A percentile compares a stretch with the other conserved stretches of the same genome.
Conservation (phyloP, 2,113 vertebrate genomes). For the Prunella fulvescens region DNA sequence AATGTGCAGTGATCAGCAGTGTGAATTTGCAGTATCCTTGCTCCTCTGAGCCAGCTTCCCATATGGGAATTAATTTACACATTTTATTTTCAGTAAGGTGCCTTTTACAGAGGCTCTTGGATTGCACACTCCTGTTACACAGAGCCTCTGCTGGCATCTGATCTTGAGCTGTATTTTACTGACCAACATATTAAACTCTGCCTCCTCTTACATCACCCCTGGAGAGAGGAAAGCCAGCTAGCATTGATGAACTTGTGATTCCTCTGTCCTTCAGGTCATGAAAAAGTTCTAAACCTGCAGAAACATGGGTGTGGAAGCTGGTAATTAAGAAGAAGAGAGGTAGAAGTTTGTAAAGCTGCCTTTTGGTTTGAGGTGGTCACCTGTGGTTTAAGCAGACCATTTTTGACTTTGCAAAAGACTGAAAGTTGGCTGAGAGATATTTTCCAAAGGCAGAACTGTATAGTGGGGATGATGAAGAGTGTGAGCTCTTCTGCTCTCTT, state of each 20-base stretch:
- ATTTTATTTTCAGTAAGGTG: not conserved
- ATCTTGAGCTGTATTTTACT: not conserved
- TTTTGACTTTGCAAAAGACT: not conserved
- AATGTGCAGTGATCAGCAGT: not conserved
- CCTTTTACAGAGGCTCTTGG: not conserved
- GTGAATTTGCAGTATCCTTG: not conserved
- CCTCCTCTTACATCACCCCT: not conserved
- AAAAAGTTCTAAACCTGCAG: not conserved
- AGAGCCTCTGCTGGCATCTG: not conserved
- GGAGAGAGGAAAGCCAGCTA: not conserved
- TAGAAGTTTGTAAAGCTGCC: not conserved
- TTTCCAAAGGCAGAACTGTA: not conserved
- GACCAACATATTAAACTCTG: not conserved
- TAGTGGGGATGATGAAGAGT: not conserved
- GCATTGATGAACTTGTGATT: not conserved
- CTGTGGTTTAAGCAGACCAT: not conserved
- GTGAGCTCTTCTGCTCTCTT: not conserved
- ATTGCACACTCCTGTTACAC: not conserved
- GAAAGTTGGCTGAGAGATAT: not conserved
- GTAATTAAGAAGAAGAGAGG: not conserved
- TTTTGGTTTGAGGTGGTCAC: not conserved
- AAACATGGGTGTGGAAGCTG: rapidly evolving
- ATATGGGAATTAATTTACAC: not conserved
- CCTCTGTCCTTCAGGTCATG: not conserved
- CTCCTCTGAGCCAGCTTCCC: not conserved